These are phyloP conservation scores for Bos indicus DNA, from an alignment of 2,113 vertebrate genomes.

Conservation along the genomic window DNA sequence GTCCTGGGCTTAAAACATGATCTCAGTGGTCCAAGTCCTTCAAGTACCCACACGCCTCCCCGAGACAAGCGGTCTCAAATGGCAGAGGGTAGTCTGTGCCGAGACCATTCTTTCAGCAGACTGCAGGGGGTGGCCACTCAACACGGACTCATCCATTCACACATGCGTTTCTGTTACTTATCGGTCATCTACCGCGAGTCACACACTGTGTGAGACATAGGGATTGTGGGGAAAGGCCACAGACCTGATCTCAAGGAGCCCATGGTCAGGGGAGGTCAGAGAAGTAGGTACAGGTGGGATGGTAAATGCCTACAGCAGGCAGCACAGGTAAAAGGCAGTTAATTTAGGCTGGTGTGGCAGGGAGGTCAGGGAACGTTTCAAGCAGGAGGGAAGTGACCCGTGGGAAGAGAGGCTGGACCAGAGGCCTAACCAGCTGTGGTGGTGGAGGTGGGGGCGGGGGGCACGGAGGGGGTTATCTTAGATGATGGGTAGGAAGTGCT, in stretches of 20 bases:
- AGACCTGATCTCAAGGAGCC: background rate
- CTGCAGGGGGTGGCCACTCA: background rate
- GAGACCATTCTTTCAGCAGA: background rate
- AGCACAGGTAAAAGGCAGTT: background rate
- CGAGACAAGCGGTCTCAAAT: background rate
- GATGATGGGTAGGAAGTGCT: background rate
- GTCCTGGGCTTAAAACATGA: background rate
- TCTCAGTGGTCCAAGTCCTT: background rate
- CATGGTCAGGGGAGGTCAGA: background rate
- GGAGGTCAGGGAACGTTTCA: background rate
- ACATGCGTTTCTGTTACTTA: background rate
- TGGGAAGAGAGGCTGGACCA: background rate
- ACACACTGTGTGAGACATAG: no score
- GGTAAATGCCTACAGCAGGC: background rate
- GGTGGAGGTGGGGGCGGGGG: no score
- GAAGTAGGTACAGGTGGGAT: background rate
- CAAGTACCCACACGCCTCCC: background rate
- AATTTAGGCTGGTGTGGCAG: background rate
- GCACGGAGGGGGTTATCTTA: background rate
- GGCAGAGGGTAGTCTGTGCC: background rate
- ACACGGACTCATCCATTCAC: background rate
- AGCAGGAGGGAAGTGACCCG: background rate
- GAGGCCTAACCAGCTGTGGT: background rate
- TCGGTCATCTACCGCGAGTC: background rate
- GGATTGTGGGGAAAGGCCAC: background rate